Evolutionary conservation across 2,888 invertebrate species (phyloP).

Genomic region (Polylopha cassiicola): DNA sequence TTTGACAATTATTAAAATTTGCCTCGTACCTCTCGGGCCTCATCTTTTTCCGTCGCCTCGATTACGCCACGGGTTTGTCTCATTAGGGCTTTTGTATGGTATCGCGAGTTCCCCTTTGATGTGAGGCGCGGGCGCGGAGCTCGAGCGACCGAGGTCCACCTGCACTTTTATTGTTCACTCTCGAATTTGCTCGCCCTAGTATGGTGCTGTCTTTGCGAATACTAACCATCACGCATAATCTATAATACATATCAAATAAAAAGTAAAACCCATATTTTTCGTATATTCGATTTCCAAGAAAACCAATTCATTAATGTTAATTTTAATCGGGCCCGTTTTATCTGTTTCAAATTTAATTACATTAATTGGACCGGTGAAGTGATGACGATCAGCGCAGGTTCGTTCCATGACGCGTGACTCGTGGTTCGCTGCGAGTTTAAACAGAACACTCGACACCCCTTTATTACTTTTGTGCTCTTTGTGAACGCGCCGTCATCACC

Average conservation of each 20-base stretch:
- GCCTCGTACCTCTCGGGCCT: constrained; percentile 76
- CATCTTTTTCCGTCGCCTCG: constrained; percentile 77
- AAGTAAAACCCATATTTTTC: no score
- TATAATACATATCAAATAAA: no score
- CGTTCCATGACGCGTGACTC: constrained; percentile 27
- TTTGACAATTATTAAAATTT: constrained; percentile 80
- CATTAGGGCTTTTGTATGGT: constrained; percentile 77
- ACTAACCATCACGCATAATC: constrained; percentile 50
- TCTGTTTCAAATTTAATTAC: no score
- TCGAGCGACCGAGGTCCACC: constrained; percentile 62
- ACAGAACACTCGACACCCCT: constrained; percentile 66
- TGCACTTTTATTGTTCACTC: constrained; percentile 74
- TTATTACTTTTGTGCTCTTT: constrained; percentile 70
- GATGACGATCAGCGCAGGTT: constrained; percentile 24
- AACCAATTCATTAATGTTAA: no score
- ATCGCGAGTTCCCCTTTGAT: constrained; percentile 71
- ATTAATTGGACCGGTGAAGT: no score
- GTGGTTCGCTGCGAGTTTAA: constrained; percentile 37
- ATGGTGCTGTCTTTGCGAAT: constrained; percentile 69
- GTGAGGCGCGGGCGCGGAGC: constrained; percentile 55
- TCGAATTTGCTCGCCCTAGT: constrained; percentile 73
- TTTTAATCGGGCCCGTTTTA: no score
- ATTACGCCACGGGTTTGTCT: constrained; percentile 77
- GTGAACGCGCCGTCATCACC: constrained; percentile 56
- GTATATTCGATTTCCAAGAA: no score